A percentile compares a stretch with the other conserved stretches of the same genome.
Conservation (phyloP, 2,113 vertebrate genomes). For the Odontophorus gujanensis region DNA sequence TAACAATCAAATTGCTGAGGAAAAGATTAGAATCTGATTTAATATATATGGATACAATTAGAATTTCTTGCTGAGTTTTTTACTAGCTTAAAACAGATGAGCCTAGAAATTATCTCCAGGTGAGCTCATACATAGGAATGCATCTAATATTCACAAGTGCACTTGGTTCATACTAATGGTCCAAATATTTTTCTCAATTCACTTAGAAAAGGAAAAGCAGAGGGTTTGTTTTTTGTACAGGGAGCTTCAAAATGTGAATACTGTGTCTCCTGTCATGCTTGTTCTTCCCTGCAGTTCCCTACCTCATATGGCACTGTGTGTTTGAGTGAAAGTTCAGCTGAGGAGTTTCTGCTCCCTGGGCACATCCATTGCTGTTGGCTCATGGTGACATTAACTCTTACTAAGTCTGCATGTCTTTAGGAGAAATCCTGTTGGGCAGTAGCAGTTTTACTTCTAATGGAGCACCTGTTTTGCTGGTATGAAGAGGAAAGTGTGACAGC, state of each 20-base stretch:
- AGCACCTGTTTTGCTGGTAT: background rate
- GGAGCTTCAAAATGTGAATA: background rate
- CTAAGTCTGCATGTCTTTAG: background rate
- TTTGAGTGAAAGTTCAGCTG: background rate
- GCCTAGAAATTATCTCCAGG: background rate
- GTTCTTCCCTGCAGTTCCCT: background rate
- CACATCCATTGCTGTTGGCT: fast-evolving
- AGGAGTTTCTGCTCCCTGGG: background rate
- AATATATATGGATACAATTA: background rate
- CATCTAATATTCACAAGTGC: background rate
- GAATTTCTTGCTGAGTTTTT: background rate
- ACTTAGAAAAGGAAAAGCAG: background rate
- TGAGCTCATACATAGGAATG: background rate
- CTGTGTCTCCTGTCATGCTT: background rate
- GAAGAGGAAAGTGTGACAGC: background rate
- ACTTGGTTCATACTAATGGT: background rate
- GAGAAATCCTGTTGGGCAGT: fast-evolving
- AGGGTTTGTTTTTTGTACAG: background rate
- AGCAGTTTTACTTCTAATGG: background rate
- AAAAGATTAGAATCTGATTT: conserved; percentile 19
- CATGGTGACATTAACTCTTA: background rate
- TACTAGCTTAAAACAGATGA: background rate
- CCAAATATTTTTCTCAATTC: background rate
- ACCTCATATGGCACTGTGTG: background rate
- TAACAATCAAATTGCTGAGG: conserved; percentile 43